Evolutionary conservation across 2,113 vertebrate species (phyloP).

Genomic region (Collichthys lucidus): DNA sequence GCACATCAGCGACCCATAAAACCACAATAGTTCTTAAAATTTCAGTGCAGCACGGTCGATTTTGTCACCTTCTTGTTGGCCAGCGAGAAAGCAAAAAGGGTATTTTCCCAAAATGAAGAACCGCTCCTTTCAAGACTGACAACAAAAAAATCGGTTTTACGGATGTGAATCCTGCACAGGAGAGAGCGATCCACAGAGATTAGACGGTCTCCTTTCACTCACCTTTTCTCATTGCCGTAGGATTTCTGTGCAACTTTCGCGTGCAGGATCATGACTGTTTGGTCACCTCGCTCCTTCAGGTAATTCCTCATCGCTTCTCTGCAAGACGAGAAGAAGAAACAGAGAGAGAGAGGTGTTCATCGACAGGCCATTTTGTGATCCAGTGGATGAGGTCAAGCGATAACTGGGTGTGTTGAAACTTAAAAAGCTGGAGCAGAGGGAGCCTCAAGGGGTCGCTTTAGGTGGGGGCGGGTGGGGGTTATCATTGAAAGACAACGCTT

Average conservation of each 20-base stretch:
- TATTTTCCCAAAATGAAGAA: neutral
- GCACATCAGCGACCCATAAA: too few species aligned
- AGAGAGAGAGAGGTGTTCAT: neutral
- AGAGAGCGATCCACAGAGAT: neutral
- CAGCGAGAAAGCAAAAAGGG: neutral
- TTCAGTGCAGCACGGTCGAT: too few species aligned
- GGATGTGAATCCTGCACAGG: neutral
- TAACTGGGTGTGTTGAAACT: neutral
- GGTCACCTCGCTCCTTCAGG: constrained; percentile 99
- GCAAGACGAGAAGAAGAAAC: constrained; percentile 28
- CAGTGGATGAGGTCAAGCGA: constrained; percentile 9
- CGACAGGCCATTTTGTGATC: neutral
- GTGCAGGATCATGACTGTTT: constrained; percentile 99
- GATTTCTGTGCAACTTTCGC: constrained; percentile 99
- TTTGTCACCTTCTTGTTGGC: too few species aligned
- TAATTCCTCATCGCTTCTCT: constrained; percentile 99
- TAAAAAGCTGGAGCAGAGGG: neutral
- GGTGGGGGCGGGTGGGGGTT: too few species aligned
- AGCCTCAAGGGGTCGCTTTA: neutral
- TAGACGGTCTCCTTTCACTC: constrained; percentile 35
- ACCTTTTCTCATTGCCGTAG: constrained; percentile 99
- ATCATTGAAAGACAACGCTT: neutral
- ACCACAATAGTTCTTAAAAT: too few species aligned
- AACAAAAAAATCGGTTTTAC: neutral
- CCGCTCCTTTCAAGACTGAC: neutral